Percentiles rank a stretch among this genome's conserved stretches.
Evolutionary conservation across 2,113 vertebrate species (phyloP).

Genomic region (Oxyruncus cristatus): DNA sequence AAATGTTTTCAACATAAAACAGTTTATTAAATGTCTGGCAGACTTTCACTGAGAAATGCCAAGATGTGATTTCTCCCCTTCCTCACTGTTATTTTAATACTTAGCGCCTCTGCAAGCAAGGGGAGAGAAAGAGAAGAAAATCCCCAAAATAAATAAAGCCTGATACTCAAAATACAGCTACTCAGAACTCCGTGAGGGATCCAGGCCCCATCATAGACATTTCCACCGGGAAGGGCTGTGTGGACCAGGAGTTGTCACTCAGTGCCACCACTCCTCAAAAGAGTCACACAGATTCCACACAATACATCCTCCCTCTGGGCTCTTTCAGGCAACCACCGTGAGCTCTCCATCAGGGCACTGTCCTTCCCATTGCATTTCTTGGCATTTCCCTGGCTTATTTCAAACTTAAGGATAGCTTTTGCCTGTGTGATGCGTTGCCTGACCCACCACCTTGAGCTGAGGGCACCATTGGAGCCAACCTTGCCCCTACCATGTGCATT

Average conservation of each 20-base stretch:
- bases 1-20: slow-evolving; percentile 41
- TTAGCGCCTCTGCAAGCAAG: not conserved
- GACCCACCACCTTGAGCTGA: not conserved
- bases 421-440: not conserved
- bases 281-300: rapidly evolving
- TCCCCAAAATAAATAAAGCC: not conserved
- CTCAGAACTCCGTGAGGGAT: not conserved
- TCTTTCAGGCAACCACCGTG: not conserved
- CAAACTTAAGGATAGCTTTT: not conserved
- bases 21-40: slow-evolving; percentile 47
- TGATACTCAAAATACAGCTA: not conserved
- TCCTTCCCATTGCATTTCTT: not conserved
- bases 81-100: not conserved
- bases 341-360: not conserved
- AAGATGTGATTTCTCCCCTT: slow-evolving; percentile 30
- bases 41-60: slow-evolving; percentile 27
- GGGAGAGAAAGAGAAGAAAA: not conserved
- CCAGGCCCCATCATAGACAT: not conserved
- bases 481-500: rapidly evolving
- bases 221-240: not conserved
- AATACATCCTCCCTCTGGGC: rapidly evolving
- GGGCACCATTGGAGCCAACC: not conserved
- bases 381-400: not conserved
- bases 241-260: not conserved
- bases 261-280: not conserved